A percentile compares a stretch with the other conserved stretches of the same genome.
These are phyloP conservation scores for Cherax destructor DNA, from an alignment of 1,140 invertebrate genomes.

Conservation along the genomic window DNA sequence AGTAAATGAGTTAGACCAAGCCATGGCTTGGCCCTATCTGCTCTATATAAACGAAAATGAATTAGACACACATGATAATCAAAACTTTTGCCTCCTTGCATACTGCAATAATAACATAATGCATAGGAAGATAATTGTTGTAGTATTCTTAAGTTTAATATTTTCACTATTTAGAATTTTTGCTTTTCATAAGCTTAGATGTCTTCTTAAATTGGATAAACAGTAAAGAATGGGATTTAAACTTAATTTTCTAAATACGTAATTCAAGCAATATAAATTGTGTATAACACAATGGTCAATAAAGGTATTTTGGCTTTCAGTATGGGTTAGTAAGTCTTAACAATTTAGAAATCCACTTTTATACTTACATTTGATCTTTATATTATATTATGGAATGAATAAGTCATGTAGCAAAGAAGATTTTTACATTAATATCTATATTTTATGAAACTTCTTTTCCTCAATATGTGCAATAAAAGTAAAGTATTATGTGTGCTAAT, in stretches of 20 bases:
- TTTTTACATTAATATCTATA: slow-evolving; percentile 17
- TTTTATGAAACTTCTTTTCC: slow-evolving; percentile 19
- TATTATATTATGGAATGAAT: background rate
- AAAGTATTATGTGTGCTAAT: slow-evolving; percentile 25
- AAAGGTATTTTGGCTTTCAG: slow-evolving; percentile 4
- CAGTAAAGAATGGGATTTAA: background rate
- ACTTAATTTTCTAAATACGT: background rate
- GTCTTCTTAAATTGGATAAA: background rate
- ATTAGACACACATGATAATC: background rate
- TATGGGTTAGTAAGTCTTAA: background rate
- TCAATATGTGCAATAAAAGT: slow-evolving; percentile 28
- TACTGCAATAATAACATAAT: background rate
- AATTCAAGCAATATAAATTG: background rate
- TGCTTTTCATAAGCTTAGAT: background rate
- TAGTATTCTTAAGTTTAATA: background rate
- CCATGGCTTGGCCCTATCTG: too few species aligned
- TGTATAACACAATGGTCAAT: background rate
- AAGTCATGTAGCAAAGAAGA: background rate
- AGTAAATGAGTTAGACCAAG: too few species aligned
- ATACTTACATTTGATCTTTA: background rate
- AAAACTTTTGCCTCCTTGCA: background rate
- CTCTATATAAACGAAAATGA: background rate
- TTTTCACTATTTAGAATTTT: background rate
- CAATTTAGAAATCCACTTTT: slow-evolving; percentile 15
- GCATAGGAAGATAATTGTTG: background rate